Conservation (phyloP, 2,888 invertebrate genomes). For the Euproctis similis region DNA sequence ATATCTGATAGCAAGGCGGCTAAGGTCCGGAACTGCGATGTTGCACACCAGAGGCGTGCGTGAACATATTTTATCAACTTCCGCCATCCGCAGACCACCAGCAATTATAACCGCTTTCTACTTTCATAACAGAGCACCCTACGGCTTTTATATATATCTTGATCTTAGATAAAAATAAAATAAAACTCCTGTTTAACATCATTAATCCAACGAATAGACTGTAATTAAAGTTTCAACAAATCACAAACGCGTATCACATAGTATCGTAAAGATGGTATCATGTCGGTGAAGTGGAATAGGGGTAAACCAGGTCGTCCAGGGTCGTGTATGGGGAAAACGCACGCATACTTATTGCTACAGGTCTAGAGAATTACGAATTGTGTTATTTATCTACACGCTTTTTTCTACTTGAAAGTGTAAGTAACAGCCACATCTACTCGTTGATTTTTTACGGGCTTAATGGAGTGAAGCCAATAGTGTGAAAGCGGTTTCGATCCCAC, state of each 20-base stretch:
- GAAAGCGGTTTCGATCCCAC: no score
- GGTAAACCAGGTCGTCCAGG: constrained; percentile 35
- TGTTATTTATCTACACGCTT: no score
- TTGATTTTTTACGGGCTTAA: no score
- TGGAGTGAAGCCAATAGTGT: no score
- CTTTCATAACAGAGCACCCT: constrained; percentile 45
- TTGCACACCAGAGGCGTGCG: constrained; percentile 54
- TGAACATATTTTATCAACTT: constrained; percentile 70
- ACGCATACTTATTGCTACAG: no score
- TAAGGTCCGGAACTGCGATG: constrained; percentile 42
- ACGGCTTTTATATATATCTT: constrained; percentile 24
- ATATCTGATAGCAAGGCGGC: no score
- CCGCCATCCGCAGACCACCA: constrained; percentile 43
- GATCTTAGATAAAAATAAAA: constrained; percentile 30
- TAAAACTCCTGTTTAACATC: constrained; percentile 49
- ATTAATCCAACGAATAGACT: constrained; percentile 51
- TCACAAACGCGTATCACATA: constrained; percentile 43
- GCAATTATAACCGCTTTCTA: constrained; percentile 65
- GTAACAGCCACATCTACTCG: no score
- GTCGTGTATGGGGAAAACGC: constrained; percentile 37
- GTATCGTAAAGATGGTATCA: constrained; percentile 36
- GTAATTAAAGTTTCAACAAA: constrained; percentile 68
- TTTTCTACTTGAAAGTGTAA: no score
- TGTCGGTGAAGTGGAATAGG: constrained; percentile 27
- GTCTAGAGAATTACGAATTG: no score